These are phyloP conservation scores for Tylochromis polylepis DNA, from an alignment of 2,113 vertebrate genomes.

Conservation along the genomic window DNA sequence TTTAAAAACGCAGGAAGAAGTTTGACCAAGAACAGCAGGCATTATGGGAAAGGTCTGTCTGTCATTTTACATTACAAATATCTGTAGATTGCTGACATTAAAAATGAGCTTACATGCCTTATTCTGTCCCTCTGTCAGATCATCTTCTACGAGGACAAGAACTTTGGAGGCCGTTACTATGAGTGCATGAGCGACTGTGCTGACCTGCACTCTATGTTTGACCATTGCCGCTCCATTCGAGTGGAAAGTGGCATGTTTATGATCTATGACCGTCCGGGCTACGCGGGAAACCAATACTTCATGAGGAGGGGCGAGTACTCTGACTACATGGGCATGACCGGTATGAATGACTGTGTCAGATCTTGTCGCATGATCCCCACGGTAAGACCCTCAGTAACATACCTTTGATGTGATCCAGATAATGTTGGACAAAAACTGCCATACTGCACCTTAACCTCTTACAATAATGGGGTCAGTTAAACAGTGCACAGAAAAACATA, in stretches of 20 bases:
- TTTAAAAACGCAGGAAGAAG: not conserved
- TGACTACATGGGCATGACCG: conserved; percentile 56
- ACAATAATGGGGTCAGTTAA: not conserved
- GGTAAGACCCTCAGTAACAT: conserved; percentile 21
- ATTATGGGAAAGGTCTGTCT: conserved; percentile 65
- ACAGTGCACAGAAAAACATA: not conserved
- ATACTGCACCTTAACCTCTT: not conserved
- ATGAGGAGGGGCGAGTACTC: conserved; percentile 65
- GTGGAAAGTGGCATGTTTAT: conserved; percentile 67
- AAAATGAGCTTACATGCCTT: not conserved
- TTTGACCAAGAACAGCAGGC: not conserved
- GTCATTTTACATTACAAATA: not conserved
- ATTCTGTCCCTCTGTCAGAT: conserved; percentile 42
- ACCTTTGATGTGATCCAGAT: not conserved
- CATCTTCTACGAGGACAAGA: conserved; percentile 74
- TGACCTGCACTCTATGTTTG: conserved; percentile 60
- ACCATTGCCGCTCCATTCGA: conserved; percentile 54
- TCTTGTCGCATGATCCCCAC: conserved; percentile 63
- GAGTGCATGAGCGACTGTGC: conserved; percentile 59
- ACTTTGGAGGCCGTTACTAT: conserved; percentile 63
- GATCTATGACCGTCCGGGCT: conserved; percentile 62
- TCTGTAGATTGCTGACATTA: not conserved
- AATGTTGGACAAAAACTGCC: not conserved
- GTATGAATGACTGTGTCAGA: conserved; percentile 59
- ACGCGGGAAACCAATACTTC: conserved; percentile 67